Conservation (phyloP, 2,113 vertebrate genomes). For the Hippocampus barbouri region DNA sequence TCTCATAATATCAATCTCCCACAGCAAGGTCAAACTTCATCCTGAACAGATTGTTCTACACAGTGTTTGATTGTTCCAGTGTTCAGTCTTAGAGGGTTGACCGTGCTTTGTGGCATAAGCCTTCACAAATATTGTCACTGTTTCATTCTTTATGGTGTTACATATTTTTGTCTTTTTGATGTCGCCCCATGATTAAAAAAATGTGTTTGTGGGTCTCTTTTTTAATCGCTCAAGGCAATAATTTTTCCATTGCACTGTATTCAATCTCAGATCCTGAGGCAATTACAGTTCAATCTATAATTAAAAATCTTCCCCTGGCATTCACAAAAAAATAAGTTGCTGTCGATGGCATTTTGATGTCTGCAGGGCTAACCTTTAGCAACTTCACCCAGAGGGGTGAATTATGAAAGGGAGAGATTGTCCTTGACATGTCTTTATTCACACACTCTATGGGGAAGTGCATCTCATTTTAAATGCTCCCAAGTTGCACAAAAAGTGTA, state of each 20-base stretch:
- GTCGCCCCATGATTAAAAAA: not conserved
- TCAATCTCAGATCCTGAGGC: constrained; percentile 28
- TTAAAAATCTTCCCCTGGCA: constrained; percentile 46
- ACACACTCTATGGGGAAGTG: constrained; percentile 14
- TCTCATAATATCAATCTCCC: no score
- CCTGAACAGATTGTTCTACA: no score
- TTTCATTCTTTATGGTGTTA: not conserved
- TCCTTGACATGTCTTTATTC: constrained; percentile 11
- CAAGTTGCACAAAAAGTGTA: constrained; percentile 1
- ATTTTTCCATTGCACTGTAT: constrained; percentile 13
- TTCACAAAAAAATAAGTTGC: constrained; percentile 17
- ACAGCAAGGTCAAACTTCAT: no score
- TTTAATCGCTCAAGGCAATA: constrained; percentile 34
- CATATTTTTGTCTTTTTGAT: not conserved
- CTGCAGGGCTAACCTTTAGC: constrained; percentile 45
- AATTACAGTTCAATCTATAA: constrained; percentile 50
- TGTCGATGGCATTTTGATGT: constrained; percentile 50
- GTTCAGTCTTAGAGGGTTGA: no score
- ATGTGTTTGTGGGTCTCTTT: not conserved
- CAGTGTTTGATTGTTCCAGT: no score
- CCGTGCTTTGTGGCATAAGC: not conserved
- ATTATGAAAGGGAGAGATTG: constrained; percentile 7
- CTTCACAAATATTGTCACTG: not conserved
- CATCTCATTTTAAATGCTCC: constrained; percentile 34
- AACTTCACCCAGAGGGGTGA: constrained; percentile 21